Evolutionary conservation across 30 jellyfish, hydroid and myxozoan genomes (phyloP), one percentile per base, ranked within the genome.

Genomic region (Hydractinia echinata): DNA sequence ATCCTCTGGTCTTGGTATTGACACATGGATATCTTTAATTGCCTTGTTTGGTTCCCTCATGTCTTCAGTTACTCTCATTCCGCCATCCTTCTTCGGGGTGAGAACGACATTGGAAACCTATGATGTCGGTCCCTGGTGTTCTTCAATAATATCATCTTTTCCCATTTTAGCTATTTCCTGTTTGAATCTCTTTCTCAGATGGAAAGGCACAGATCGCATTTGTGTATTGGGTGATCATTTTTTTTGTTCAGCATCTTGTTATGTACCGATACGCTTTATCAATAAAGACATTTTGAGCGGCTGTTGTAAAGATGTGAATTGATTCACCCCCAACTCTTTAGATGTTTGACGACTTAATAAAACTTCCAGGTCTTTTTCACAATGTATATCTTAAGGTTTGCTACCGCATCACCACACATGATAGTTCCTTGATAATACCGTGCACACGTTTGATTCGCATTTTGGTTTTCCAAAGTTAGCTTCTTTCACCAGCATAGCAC

Each of bases 1-100:
- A 6, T 85, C 94, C 68, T 85, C 94, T 60, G 70, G 70, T 16
- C 70, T 60, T 64, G 88, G 94, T 10, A 84, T 84, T 13, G 94
- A 83, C n/a, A 66, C 79, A 77, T 84, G 4, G 52, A 84, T 76
- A 19, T 53, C n/a, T 76, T 61, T 21, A 52, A 84, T 74, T 83
- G 94, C 87, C 60, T 77, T 16, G 55, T 76, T 76, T 20, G 60
- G 84, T 20, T 76, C 76, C 21, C 88, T 66, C 88, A 67, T 67
- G 56, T 77, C 88, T 18, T 76, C 83, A 8, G 94, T 76, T 30
- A 76, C 77, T 8, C 94, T 44, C 83, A 61, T 51, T 61, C 78
- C 72, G 6, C 83, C 89, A 76, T 84, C 83, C 1, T 66, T 88
- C 77, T 76, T 84, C 52, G 87, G 94, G 21, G 89, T 79, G 52